Percentiles rank a stretch among this genome's conserved stretches.
Evolutionary conservation across 2,113 vertebrate genomes (phyloP).

Genomic region (Misgurnus anguillicaudatus): DNA sequence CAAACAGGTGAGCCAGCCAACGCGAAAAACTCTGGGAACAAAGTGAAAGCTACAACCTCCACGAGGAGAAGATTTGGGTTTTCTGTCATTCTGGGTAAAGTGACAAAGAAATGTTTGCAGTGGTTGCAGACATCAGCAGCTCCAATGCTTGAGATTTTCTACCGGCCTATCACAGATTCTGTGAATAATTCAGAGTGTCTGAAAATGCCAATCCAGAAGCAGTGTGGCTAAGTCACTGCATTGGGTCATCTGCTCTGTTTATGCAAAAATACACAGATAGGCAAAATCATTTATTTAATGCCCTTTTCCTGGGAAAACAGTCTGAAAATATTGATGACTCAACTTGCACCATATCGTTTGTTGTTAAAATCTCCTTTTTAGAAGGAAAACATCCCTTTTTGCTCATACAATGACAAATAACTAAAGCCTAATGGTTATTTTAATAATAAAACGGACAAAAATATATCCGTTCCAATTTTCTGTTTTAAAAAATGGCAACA

Average conservation of each 20-base stretch:
- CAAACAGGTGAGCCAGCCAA: conserved; percentile 29
- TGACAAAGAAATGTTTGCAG: conserved; percentile 42
- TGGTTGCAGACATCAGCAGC: conserved; percentile 11
- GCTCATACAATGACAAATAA: too few relatives aligned
- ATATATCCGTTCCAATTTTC: not conserved
- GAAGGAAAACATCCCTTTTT: too few relatives aligned
- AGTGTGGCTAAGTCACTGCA: conserved; percentile 15
- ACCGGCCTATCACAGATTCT: not conserved
- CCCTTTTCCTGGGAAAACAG: too few relatives aligned
- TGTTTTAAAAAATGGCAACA: too few relatives aligned
- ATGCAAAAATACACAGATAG: conserved; percentile 2
- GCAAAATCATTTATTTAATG: not conserved
- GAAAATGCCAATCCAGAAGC: conserved; percentile 5
- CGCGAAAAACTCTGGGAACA: conserved; percentile 35
- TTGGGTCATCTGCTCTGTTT: not conserved
- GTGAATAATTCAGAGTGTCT: conserved; percentile 30
- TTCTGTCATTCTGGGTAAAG: conserved; percentile 48
- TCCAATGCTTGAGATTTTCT: conserved; percentile 27
- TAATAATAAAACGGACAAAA: not conserved
- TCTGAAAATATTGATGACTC: too few relatives aligned
- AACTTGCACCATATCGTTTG: too few relatives aligned
- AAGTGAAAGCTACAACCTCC: conserved; percentile 36
- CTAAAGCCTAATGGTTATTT: too few relatives aligned
- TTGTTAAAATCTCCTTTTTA: too few relatives aligned
- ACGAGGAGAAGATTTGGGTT: conserved; percentile 33